Base-by-base conservation (phyloP, 2,113 vertebrate species). In the Bombycilla garrulus region DNA sequence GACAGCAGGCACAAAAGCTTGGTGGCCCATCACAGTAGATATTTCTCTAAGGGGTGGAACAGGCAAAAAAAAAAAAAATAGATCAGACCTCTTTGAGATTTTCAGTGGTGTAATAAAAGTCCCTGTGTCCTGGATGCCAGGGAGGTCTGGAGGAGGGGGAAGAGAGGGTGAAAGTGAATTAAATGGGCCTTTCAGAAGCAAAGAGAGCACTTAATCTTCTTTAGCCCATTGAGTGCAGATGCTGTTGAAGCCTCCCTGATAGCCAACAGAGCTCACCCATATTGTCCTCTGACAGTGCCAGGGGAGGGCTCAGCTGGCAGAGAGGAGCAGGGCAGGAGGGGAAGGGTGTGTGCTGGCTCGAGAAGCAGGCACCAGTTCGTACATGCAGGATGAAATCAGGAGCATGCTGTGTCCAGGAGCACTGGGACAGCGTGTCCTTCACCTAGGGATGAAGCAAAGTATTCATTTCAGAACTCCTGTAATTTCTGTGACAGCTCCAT, bases 161-260 rank as follows among this genome's bases (percentile, higher is more conserved):
- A 92, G 67, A 94, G 79, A 86, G 54, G 28, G 67, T 73, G 92
- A 88, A 88, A 93, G 56, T 88, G 82, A 83, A 88, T 97, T 95
- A 96, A 97, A 96, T 85, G 79, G 40, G 82, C 74, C 93, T 95
- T 95, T 97, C 90, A 97, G 85, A 71, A 92, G 87, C 64, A 36
- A 60, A 88, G 66, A 87, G 79, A 90, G 79, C 79, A 94, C 93
- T 95, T 92, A 91, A 81, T 95, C 87, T 92, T 92, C 93, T 70
- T 76, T 9, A 88, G 38, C 26, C 73, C 38, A 36, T 95, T 95
- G 67, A 94, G 64, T n/a, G 42, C 40, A 56, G 88, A 90, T 83
- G 81, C 76, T 88, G 71, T 22, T 78, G 85, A 85, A 90, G 58
- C n/a, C 24, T 91, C 51, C 21, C 40, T 69, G 62, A 87, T 0